Evolutionary conservation across 1,140 invertebrate species (phyloP).

Genomic region (Leptoteleia sp.): DNA sequence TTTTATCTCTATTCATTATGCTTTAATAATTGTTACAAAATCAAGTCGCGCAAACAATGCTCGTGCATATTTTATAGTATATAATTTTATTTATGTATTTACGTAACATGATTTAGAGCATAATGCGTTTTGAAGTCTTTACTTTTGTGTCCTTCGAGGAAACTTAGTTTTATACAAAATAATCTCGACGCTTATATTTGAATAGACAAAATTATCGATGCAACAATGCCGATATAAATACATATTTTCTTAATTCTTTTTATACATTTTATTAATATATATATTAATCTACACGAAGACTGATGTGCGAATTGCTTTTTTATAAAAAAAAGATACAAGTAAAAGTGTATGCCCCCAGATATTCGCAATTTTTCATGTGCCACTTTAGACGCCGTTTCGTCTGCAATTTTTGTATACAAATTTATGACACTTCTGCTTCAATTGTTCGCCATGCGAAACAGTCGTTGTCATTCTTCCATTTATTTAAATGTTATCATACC

Average conservation of each 20-base stretch:
- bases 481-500: conserved; percentile 20
- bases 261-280: conserved; percentile 49
- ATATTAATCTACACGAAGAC: conserved; percentile 38
- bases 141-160: no score
- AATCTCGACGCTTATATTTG: conserved; percentile 15
- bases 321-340: conserved; percentile 22
- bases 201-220: conserved; percentile 8
- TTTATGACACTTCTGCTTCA: conserved; percentile 5
- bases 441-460: conserved; percentile 14
- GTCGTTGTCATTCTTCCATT: conserved; percentile 17
- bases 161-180: not conserved
- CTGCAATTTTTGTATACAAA: conserved; percentile 14
- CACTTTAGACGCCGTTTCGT: conserved; percentile 42
- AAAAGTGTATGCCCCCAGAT: conserved; percentile 19
- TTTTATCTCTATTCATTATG: not conserved
- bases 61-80: conserved; percentile 3
- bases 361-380: conserved; percentile 45
- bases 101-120: not conserved
- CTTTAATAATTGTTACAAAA: not conserved
- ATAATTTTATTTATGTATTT: conserved; percentile 13
- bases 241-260: conserved; percentile 60
- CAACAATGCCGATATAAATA: conserved; percentile 11
- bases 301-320: conserved; percentile 53
- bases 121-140: conserved; percentile 1
- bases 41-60: not conserved